Evolutionary conservation across 2,888 invertebrate genomes (phyloP).

Genomic region (Ophion obscuratus): DNA sequence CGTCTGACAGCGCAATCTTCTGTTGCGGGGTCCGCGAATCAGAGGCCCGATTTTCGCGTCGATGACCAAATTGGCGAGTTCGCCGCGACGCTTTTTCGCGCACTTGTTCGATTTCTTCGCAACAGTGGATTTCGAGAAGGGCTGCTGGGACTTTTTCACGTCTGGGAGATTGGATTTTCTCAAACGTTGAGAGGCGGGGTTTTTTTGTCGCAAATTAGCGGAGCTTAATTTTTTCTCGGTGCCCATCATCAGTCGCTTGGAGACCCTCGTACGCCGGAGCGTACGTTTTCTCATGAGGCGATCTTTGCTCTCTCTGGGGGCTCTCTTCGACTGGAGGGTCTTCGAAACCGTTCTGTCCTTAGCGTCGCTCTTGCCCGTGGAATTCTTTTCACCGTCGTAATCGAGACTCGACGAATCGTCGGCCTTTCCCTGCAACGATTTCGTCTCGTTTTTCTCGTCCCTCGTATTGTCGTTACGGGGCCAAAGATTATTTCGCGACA

Average conservation of each 20-base stretch:
- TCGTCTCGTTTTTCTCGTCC: not conserved
- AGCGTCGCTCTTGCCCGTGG: not conserved
- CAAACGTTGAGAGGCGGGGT: slow-evolving; percentile 20
- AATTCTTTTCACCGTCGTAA: not conserved
- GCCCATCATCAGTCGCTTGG: slow-evolving; percentile 49
- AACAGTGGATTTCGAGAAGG: slow-evolving; percentile 63
- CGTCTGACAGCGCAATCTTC: slow-evolving; percentile 69
- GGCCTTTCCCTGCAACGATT: not conserved
- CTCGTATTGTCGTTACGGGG: slow-evolving; percentile 4
- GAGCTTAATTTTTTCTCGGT: slow-evolving; percentile 45
- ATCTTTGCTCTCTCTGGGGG: slow-evolving; percentile 50
- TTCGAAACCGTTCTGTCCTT: slow-evolving; percentile 21
- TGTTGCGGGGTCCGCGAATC: slow-evolving; percentile 74
- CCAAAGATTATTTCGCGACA: slow-evolving; percentile 41
- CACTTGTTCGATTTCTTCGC: slow-evolving; percentile 64
- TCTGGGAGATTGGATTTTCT: slow-evolving; percentile 32
- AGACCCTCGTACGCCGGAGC: slow-evolving; percentile 54
- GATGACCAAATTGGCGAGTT: slow-evolving; percentile 79
- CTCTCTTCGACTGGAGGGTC: slow-evolving; percentile 32
- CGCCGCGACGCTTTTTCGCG: slow-evolving; percentile 74
- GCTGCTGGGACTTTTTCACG: slow-evolving; percentile 41
- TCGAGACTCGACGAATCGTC: slow-evolving; percentile 17
- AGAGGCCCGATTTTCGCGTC: slow-evolving; percentile 78
- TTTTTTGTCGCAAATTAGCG: slow-evolving; percentile 18
- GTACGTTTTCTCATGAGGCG: slow-evolving; percentile 52